Percentiles rank a stretch among this genome's conserved stretches.
These are phyloP conservation scores for Drosophila cognata DNA, from an alignment of 2,888 invertebrate genomes.

Conservation along the genomic window DNA sequence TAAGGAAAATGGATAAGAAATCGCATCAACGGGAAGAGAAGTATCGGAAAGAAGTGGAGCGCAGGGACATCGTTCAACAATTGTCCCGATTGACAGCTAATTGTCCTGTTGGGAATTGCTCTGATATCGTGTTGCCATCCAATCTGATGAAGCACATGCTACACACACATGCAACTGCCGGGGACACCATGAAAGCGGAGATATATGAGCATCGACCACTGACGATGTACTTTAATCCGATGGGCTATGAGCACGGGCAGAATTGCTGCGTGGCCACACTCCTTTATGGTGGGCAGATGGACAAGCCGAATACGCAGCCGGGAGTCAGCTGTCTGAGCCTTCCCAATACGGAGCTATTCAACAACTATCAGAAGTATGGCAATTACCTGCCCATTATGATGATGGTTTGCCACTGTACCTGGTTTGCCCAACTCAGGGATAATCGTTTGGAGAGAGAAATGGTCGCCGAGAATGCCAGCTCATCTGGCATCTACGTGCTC, in stretches of 20 bases:
- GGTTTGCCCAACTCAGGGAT: conserved; percentile 45
- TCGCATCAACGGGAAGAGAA: conserved; percentile 5
- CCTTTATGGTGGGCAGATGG: conserved; percentile 43
- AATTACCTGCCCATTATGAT: conserved; percentile 52
- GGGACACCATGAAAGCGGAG: not conserved
- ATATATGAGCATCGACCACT: conserved; percentile 37
- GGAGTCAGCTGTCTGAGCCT: conserved; percentile 24
- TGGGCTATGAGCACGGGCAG: not conserved
- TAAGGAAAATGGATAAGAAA: conserved; percentile 14
- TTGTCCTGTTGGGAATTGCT: conserved; percentile 38
- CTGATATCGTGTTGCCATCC: conserved; percentile 52
- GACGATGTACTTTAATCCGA: conserved; percentile 37
- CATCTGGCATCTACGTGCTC: conserved; percentile 42
- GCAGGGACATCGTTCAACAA: not conserved
- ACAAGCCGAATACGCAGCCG: conserved; percentile 11
- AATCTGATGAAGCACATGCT: conserved; percentile 51
- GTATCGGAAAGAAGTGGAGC: not conserved
- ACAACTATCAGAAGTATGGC: conserved; percentile 9
- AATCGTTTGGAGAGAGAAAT: conserved; percentile 32
- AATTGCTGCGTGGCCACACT: conserved; percentile 34
- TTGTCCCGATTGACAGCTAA: conserved; percentile 33
- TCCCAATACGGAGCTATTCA: conserved; percentile 38
- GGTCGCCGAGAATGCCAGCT: not conserved
- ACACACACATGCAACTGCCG: conserved; percentile 21
- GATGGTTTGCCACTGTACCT: conserved; percentile 51